Percentiles rank a stretch among this genome's conserved stretches.
phyloP scores from a whole-genome alignment of 2,888 invertebrate genomes.

The Macaria liturata region DNA sequence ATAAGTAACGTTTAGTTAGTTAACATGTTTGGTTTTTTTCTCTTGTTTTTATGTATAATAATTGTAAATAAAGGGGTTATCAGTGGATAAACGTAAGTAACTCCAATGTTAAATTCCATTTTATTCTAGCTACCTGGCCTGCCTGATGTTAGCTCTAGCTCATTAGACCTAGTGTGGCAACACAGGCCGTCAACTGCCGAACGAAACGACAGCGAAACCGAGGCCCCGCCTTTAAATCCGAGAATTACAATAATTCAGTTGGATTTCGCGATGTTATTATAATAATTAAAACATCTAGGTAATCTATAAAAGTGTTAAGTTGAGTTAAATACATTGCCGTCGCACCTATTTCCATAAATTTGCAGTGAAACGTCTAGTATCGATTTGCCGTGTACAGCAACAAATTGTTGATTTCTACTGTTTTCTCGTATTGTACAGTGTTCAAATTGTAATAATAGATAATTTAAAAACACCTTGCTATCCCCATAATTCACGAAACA shows the following conservation, averaged over 20 bases:
- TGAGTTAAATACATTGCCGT: not conserved
- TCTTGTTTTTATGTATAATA: too few species aligned
- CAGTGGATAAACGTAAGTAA: too few species aligned
- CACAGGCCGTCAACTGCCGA: conserved; percentile 60
- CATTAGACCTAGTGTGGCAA: not conserved
- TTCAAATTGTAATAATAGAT: conserved; percentile 48
- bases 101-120: too few species aligned
- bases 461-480: conserved; percentile 41
- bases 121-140: too few species aligned
- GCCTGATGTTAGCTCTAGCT: too few species aligned
- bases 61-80: too few species aligned
- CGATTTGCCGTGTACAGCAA: conserved; percentile 66
- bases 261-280: conserved; percentile 73
- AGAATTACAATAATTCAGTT: conserved; percentile 71
- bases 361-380: conserved; percentile 58
- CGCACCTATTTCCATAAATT: conserved; percentile 9
- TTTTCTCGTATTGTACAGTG: conserved; percentile 52
- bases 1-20: too few species aligned
- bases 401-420: conserved; percentile 62
- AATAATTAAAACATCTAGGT: conserved; percentile 69
- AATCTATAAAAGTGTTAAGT: conserved; percentile 43
- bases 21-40: too few species aligned
- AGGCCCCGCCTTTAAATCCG: conserved; percentile 77
- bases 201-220: conserved; percentile 71
- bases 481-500: conserved; percentile 38